phyloP scores from a whole-genome alignment of 2,888 invertebrate species.

The Agrotis puta region DNA sequence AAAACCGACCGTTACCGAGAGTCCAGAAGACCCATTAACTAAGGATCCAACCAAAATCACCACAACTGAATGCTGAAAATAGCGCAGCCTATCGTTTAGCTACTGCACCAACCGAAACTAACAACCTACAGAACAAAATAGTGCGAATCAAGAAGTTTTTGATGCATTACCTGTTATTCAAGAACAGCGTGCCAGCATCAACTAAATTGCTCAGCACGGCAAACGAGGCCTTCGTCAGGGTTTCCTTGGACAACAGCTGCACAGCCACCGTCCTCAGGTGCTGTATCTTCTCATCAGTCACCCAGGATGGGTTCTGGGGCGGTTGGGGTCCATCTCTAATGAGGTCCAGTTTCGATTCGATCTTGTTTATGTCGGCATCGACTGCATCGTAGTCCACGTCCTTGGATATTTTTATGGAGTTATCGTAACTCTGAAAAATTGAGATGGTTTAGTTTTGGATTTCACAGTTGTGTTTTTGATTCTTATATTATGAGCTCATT shows the following conservation, averaged over 20 bases:
- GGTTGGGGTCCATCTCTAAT: constrained; percentile 74
- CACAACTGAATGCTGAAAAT: no score
- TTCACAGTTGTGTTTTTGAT: no score
- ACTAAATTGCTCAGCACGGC: constrained; percentile 81
- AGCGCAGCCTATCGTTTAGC: no score
- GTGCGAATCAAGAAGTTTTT: neutral
- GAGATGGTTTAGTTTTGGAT: neutral
- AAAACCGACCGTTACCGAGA: neutral
- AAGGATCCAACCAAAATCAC: no score
- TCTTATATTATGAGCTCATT: no score
- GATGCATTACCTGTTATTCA: constrained; percentile 80
- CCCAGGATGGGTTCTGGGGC: constrained; percentile 80
- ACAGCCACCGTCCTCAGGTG: constrained; percentile 70
- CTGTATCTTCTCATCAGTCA: constrained; percentile 77
- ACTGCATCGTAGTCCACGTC: constrained; percentile 78
- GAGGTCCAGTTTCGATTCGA: constrained; percentile 71
- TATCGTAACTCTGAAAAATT: constrained; percentile 79
- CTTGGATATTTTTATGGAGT: constrained; percentile 72
- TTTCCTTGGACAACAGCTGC: constrained; percentile 78
- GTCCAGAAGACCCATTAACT: no score
- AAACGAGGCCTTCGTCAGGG: constrained; percentile 81
- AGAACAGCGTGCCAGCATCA: constrained; percentile 84
- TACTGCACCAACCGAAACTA: no score
- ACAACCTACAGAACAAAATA: no score
- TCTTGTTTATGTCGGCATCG: constrained; percentile 70